Evolutionary conservation across 2,888 invertebrate genomes (phyloP), one percentile per base, ranked within the genome.

Genomic region (Cistogaster globosa): DNA sequence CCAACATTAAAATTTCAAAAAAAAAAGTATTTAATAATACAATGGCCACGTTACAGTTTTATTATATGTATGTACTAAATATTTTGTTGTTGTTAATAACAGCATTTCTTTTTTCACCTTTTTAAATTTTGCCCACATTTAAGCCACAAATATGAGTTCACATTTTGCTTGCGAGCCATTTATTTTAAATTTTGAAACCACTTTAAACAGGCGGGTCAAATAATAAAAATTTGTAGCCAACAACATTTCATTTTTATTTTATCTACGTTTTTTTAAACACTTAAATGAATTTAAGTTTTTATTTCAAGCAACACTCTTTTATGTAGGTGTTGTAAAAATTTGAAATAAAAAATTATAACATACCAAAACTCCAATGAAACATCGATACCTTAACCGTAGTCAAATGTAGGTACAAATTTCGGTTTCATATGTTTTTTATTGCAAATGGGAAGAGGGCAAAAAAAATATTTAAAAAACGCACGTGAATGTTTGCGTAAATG

Each of bases 401-500:
- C 51, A 9, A 36, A 32, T 38, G 16, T 60, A 51, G 3, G 51
- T 22, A 36, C 20, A 20, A 22, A 53, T 53, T 53, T 42, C 3
- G 42, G 3, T n/a, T 48, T 3, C 14, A 14, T 42, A 9, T n/a
- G 57, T 45, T 36, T 51, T 38, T 36, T 58, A 60, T 76, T 9
- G 16, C 12, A 38, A 51, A 51, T 48, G 20, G 9, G 57, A 12
- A n/a, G 6, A 78, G 42, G 18, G 65, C n/a, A 18, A 18, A 38
- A 75, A 72, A 58, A 22, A 62, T 57, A 68, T 74, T 68, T 58
- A 83, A 71, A 65, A 71, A 82, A 53, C 32, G 26, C 51, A 78
- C 68, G 74, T 78, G 53, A 77, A 69, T 53, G 65, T 85, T 79
- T 77, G 69, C 75, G 65, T 85, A 82, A 32, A 79, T 75, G 78